phyloP scores from a whole-genome alignment of 2,113 vertebrate species.

The Cavia porcellus region DNA sequence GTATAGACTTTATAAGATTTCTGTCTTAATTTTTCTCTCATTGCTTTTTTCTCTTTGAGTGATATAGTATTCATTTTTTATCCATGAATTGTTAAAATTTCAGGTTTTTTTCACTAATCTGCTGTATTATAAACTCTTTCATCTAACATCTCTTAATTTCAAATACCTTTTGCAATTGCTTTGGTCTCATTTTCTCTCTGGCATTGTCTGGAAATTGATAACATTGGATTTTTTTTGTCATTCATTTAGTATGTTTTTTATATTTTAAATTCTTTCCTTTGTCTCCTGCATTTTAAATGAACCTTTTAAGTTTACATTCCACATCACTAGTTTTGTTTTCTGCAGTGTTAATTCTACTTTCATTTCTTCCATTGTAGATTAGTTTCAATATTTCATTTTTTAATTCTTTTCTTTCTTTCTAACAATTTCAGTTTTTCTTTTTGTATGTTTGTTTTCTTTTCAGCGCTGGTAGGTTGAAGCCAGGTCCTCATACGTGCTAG shows the following conservation, averaged over 20 bases:
- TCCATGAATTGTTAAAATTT: slow-evolving; percentile 14
- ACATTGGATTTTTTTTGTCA: background rate
- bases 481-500: background rate
- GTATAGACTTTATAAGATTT: background rate
- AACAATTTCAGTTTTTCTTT: background rate
- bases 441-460: background rate
- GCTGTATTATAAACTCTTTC: background rate
- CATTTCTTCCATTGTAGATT: background rate
- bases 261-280: slow-evolving; percentile 20
- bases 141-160: background rate
- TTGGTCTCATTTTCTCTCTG: slow-evolving; percentile 16
- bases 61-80: background rate
- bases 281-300: background rate
- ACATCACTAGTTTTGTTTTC: background rate
- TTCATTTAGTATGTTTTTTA: background rate
- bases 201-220: slow-evolving; percentile 21
- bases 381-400: background rate
- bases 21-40: background rate
- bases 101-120: background rate
- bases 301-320: background rate
- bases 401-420: background rate
- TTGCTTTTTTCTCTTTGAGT: background rate
- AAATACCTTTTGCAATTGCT: background rate
- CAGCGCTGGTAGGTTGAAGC: background rate
- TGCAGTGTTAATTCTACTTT: background rate